phyloP scores from a whole-genome alignment of 2,888 invertebrate genomes.

The Mimas tiliae region DNA sequence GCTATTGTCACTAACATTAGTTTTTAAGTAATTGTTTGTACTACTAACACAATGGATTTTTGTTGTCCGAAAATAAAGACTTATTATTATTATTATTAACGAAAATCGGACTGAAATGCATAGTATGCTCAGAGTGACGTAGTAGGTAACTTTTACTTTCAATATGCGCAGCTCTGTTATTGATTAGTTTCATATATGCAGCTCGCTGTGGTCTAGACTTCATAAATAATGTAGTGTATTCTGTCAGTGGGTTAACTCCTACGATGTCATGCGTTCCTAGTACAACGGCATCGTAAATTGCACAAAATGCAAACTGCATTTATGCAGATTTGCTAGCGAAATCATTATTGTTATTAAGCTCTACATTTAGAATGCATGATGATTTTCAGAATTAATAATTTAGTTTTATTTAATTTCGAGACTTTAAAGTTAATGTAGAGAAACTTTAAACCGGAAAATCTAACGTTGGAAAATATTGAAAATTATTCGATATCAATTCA shows the following conservation, averaged over 20 bases:
- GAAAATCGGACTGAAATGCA: constrained; percentile 12
- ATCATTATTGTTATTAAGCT: background rate
- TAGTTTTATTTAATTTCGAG: background rate
- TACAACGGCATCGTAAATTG: constrained; percentile 26
- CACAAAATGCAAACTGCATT: constrained; percentile 25
- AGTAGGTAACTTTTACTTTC: constrained; percentile 39
- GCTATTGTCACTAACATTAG: no score
- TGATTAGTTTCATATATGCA: constrained; percentile 29
- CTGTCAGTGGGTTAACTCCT: constrained; percentile 7
- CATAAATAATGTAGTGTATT: constrained; percentile 28
- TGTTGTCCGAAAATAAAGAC: no score
- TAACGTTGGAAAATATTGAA: no score
- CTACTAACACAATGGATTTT: no score
- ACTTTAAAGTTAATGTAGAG: background rate
- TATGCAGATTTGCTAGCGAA: background rate
- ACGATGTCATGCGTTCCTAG: constrained; percentile 28
- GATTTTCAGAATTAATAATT: background rate
- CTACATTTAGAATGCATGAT: background rate
- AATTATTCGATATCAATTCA: no score
- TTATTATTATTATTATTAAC: no score
- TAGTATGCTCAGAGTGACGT: background rate
- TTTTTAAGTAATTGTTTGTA: no score
- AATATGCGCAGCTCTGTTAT: constrained; percentile 38
- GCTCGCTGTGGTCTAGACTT: constrained; percentile 28
- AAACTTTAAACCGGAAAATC: background rate